These are phyloP conservation scores for Phaethornis superciliosus DNA, from an alignment of 2,113 vertebrate genomes.

Conservation along the genomic window DNA sequence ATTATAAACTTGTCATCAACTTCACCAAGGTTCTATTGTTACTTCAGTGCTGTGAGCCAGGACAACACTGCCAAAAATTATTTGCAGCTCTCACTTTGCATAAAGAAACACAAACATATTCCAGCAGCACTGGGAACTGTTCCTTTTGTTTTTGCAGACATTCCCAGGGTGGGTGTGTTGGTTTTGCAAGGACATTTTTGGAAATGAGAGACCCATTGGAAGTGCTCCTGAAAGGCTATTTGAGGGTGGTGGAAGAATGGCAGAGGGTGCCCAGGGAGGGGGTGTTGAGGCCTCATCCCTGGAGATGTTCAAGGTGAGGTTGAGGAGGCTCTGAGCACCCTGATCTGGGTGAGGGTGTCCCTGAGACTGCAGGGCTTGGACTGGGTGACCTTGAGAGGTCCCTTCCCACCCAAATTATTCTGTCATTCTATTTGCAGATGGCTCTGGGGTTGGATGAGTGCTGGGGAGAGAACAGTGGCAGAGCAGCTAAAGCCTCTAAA, in stretches of 20 bases:
- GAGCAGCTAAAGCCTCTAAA: neutral
- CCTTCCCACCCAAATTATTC: too few relatives aligned
- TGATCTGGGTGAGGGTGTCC: too few relatives aligned
- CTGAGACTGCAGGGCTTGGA: too few relatives aligned
- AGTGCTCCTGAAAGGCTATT: neutral
- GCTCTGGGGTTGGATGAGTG: rapidly evolving
- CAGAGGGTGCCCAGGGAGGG: too few relatives aligned
- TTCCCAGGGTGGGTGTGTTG: neutral
- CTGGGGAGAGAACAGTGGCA: neutral
- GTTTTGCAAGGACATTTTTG: neutral
- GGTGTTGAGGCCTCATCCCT: too few relatives aligned
- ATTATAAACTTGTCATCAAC: neutral
- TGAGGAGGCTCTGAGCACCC: too few relatives aligned
- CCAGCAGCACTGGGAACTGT: neutral
- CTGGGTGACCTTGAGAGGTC: too few relatives aligned
- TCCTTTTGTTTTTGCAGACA: neutral
- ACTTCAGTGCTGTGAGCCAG: neutral
- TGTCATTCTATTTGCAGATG: too few relatives aligned
- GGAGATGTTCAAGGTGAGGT: too few relatives aligned
- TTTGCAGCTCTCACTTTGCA: neutral
- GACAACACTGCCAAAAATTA: neutral
- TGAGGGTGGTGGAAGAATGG: too few relatives aligned
- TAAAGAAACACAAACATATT: neutral
- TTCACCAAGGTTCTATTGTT: neutral
- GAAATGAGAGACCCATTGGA: neutral